Percentiles rank a stretch among this genome's conserved stretches.
Conservation (phyloP, 2,888 invertebrate species). For the Yponomeuta malinellus region DNA sequence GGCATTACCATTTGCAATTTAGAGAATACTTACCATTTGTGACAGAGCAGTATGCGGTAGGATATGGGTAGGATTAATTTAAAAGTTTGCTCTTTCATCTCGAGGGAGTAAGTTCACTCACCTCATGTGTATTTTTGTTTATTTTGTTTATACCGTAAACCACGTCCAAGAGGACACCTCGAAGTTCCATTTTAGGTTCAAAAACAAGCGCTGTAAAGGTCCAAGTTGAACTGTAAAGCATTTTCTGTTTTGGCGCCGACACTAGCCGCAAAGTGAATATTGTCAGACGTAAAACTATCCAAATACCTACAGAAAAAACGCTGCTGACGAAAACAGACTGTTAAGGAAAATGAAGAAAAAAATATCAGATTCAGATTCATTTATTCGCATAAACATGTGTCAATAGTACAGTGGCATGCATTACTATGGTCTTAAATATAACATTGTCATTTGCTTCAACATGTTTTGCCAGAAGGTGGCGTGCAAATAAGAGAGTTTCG, state of each 20-base stretch:
- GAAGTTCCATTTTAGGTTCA: not conserved
- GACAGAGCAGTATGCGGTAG: conserved; percentile 7
- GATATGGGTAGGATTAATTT: conserved; percentile 13
- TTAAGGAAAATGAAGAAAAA: too few relatives aligned
- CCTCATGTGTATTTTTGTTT: not conserved
- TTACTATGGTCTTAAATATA: too few relatives aligned
- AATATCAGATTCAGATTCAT: too few relatives aligned
- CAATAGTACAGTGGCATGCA: too few relatives aligned
- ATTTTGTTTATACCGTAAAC: not conserved
- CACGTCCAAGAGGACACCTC: not conserved
- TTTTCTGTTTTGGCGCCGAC: not conserved
- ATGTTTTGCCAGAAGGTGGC: too few relatives aligned
- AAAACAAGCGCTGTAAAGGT: not conserved
- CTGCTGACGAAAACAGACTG: too few relatives aligned
- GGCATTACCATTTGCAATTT: not conserved
- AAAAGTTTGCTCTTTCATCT: conserved; percentile 8
- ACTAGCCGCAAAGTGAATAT: too few relatives aligned
- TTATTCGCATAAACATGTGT: too few relatives aligned
- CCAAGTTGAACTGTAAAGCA: not conserved
- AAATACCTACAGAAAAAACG: too few relatives aligned
- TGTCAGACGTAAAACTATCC: too few relatives aligned
- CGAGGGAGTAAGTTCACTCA: conserved; percentile 5
- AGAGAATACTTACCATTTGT: conserved; percentile 6
- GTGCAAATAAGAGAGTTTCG: too few relatives aligned
- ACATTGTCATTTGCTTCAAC: too few relatives aligned